phyloP scores from a whole-genome alignment of 2,113 vertebrate genomes.

The Eptesicus fuscus region DNA sequence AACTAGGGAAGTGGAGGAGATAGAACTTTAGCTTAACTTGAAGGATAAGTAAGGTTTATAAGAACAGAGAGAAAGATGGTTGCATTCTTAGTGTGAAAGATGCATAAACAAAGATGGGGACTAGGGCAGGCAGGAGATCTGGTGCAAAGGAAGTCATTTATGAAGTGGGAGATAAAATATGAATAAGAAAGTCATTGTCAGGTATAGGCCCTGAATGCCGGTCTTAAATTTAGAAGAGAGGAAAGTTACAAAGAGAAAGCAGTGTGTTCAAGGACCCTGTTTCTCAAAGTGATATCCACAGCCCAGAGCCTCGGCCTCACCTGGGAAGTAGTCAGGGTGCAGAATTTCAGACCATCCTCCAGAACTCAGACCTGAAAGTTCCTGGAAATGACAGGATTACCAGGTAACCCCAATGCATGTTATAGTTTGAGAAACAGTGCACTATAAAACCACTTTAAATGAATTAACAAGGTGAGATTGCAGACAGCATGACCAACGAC shows the following conservation, averaged over 20 bases:
- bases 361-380: neutral
- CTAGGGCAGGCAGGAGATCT: neutral
- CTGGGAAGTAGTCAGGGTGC: neutral
- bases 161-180: neutral
- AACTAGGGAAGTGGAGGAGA: neutral
- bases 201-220: neutral
- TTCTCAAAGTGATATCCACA: neutral
- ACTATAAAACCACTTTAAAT: neutral
- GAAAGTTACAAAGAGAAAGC: neutral
- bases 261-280: too few relatives aligned
- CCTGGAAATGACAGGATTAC: neutral
- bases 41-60: neutral
- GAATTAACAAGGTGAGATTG: neutral
- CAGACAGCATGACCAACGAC: neutral
- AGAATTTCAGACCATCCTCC: neutral
- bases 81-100: neutral
- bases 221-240: neutral
- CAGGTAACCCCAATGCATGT: neutral
- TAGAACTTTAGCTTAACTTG: neutral
- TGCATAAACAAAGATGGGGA: neutral
- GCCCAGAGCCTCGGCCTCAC: neutral
- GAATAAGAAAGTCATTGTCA: neutral
- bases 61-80: neutral
- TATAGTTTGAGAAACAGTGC: neutral
- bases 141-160: neutral